Evolutionary conservation across 64 coral and sea anemone species (phyloP).

Genomic region (Acropora yongei): DNA sequence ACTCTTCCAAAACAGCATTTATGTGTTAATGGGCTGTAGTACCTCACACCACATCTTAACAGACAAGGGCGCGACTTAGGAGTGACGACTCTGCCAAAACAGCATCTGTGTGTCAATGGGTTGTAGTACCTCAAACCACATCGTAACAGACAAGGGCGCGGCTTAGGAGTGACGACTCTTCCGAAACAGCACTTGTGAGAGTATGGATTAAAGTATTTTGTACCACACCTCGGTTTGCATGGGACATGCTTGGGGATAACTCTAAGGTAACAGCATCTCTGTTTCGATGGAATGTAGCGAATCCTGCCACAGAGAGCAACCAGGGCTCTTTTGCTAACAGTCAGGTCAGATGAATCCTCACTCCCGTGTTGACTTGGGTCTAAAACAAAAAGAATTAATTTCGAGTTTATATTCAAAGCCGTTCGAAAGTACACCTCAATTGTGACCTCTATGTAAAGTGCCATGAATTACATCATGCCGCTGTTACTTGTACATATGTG

Average conservation of each 20-base stretch:
- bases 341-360: neutral
- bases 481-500: too few species aligned
- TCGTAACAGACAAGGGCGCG: neutral
- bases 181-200: neutral
- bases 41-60: too few species aligned
- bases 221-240: neutral
- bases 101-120: conserved; percentile 3
- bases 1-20: neutral
- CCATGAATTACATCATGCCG: too few species aligned
- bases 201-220: neutral
- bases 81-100: too few species aligned
- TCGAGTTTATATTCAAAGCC: neutral
- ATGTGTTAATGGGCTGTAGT: neutral
- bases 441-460: too few species aligned
- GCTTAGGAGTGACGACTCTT: neutral
- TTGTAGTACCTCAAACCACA: neutral
- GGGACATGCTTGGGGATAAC: neutral
- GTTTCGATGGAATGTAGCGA: neutral
- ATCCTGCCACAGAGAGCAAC: neutral
- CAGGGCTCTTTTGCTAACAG: neutral
- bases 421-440: too few species aligned
- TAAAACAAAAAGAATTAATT: neutral
- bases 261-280: neutral
- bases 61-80: too few species aligned
- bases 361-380: neutral